A percentile compares a stretch with the other conserved stretches of the same genome.
Conservation (phyloP, 2,888 invertebrate genomes). For the Cerastis rubricosa region DNA sequence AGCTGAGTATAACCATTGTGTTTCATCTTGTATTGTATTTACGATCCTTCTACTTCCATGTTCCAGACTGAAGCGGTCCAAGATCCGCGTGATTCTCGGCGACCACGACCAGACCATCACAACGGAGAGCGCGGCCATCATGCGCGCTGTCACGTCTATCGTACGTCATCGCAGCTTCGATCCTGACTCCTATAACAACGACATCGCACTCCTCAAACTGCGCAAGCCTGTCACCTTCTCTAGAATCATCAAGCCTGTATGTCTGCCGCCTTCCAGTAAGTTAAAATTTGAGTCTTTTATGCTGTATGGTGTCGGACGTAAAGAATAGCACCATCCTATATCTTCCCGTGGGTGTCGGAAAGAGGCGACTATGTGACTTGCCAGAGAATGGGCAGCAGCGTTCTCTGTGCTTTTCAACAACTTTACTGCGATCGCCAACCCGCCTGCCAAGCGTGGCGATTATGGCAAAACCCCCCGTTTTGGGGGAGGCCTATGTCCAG, state of each 20-base stretch:
- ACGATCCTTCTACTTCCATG: neutral
- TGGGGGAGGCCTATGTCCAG: no score
- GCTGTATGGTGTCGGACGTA: no score
- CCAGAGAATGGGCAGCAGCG: no score
- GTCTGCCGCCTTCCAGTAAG: slow-evolving; percentile 93
- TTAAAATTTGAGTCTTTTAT: slow-evolving; percentile 44
- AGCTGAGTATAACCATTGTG: no score
- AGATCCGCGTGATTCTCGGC: slow-evolving; percentile 95
- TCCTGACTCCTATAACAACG: slow-evolving; percentile 96
- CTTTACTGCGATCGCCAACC: no score
- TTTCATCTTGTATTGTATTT: neutral
- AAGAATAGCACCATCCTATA: no score
- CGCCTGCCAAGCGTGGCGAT: no score
- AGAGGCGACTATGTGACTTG: no score
- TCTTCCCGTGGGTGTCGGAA: no score
- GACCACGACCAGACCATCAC: slow-evolving; percentile 96
- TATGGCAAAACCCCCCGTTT: no score
- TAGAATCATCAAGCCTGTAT: slow-evolving; percentile 94
- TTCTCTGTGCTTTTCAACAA: no score
- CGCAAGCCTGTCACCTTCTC: slow-evolving; percentile 95
- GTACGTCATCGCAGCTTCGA: slow-evolving; percentile 96
- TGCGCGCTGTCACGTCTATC: slow-evolving; percentile 95
- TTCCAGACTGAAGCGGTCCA: slow-evolving; percentile 94
- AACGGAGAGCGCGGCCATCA: slow-evolving; percentile 94
- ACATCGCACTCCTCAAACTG: slow-evolving; percentile 94